phyloP scores from a whole-genome alignment of 2,888 invertebrate species.

The Diadegma fenestrale region DNA sequence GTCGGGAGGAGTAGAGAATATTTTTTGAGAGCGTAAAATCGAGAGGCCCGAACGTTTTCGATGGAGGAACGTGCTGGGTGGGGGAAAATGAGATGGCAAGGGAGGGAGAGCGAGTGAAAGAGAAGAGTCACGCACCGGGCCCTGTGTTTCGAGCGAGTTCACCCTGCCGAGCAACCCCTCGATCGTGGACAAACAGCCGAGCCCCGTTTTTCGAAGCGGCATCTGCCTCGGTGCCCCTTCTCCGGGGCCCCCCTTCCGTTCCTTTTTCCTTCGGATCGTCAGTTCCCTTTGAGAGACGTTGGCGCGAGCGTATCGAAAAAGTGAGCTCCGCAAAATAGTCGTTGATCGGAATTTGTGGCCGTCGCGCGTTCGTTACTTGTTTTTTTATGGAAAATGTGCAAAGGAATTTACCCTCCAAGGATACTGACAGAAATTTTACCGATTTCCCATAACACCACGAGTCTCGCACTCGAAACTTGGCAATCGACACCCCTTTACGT shows the following conservation, averaged over 20 bases:
- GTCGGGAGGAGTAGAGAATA: neutral
- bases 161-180: constrained; percentile 80
- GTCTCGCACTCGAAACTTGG: constrained; percentile 79
- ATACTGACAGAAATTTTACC: constrained; percentile 43
- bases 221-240: constrained; percentile 62
- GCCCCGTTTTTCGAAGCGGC: constrained; percentile 22
- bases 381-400: constrained; percentile 62
- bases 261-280: constrained; percentile 32
- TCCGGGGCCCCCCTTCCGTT: constrained; percentile 30
- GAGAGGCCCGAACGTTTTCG: constrained; percentile 46
- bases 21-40: neutral
- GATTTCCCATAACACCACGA: constrained; percentile 72
- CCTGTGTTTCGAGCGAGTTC: constrained; percentile 78
- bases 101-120: constrained; percentile 37
- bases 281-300: constrained; percentile 52
- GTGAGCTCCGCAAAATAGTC: constrained; percentile 7
- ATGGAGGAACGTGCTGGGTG: constrained; percentile 12
- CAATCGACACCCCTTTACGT: constrained; percentile 74
- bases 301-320: constrained; percentile 50
- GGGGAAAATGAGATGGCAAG: constrained; percentile 24
- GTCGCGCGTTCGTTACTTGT: neutral
- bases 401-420: constrained; percentile 33
- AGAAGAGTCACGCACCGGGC: constrained; percentile 75
- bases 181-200: constrained; percentile 68
- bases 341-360: neutral